phyloP scores from a whole-genome alignment of 2,113 vertebrate genomes.

The Zapus hudsonius region DNA sequence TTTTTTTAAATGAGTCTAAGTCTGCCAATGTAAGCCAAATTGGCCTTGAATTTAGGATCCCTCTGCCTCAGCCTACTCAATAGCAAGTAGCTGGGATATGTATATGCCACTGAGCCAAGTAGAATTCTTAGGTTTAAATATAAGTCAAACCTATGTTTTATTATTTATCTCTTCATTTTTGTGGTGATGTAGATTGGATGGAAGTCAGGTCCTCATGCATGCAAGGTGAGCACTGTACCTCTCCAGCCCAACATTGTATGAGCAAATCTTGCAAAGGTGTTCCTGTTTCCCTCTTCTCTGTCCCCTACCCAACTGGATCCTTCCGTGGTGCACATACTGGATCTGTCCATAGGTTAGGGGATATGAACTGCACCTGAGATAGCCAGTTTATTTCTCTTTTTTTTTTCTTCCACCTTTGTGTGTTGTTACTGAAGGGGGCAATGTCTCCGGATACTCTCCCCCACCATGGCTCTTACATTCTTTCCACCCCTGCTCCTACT shows the following conservation, averaged over 20 bases:
- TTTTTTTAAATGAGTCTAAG: neutral
- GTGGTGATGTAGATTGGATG: neutral
- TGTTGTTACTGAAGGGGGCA: no score
- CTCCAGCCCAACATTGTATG: neutral
- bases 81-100: neutral
- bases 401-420: no score
- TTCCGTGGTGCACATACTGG: no score
- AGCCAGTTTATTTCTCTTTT: no score
- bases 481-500: no score
- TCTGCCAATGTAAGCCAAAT: neutral
- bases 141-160: neutral
- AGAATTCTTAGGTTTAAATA: neutral
- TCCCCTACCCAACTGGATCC: no score
- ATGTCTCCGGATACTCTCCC: no score
- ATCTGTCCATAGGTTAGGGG: no score
- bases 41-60: neutral
- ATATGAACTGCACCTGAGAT: no score
- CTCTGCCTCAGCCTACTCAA: neutral
- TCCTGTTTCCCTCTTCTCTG: no score
- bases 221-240: neutral
- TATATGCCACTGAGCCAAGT: neutral
- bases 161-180: neutral
- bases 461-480: no score
- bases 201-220: neutral
- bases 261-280: no score